Evolutionary conservation across 2,797 vertebrate species (phyloP), one percentile per base, ranked within the genome.

Genomic region (Garrulus glandarius): DNA sequence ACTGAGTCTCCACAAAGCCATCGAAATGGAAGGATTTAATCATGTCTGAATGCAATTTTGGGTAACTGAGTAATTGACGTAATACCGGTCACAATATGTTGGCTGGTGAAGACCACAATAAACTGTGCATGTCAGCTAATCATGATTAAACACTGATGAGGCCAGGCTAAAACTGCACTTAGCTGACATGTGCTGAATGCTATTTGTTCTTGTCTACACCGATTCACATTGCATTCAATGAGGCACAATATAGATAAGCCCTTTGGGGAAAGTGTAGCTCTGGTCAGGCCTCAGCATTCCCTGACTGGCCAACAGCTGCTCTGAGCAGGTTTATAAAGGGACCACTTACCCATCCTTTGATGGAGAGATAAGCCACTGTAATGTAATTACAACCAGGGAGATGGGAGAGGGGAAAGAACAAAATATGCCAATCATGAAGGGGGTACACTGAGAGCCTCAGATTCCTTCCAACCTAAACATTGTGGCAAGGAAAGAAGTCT

Each of bases 391-490:
- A 93, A 57, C 80, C 84, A 76, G 91, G 93, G 93, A 94, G 95
- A 95, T 95, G 94, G 63, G 85, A 96, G 95, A 95, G 57, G 75
- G 88, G 84, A 78, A 93, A 96, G 88, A 86, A 97, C 96, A 95
- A 94, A 95, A 96, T 93, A 96, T 93, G 93, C 95, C 93, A 97
- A 96, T 96, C 92, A 95, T 52, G 87, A 80, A 82, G 81, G 94
- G 88, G 81, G 89, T 83, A 76, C 77, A 67, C 0, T 43, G 92
- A 94, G 80, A 95, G 94, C 89, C 93, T 90, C 95, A 95, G 87
- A 96, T 92, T 94, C 94, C 92, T 97, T 97, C 95, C 77, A 97
- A 95, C 88, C 95, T 97, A 96, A 97, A 97, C 97, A 96, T 91
- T 91, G 95, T 92, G 94, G 95, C 95, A 94, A 97, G 95, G 83